Percentiles rank a stretch among this genome's conserved stretches.
Conservation (phyloP, 2,797 vertebrate species). For the Psittacula echo region DNA sequence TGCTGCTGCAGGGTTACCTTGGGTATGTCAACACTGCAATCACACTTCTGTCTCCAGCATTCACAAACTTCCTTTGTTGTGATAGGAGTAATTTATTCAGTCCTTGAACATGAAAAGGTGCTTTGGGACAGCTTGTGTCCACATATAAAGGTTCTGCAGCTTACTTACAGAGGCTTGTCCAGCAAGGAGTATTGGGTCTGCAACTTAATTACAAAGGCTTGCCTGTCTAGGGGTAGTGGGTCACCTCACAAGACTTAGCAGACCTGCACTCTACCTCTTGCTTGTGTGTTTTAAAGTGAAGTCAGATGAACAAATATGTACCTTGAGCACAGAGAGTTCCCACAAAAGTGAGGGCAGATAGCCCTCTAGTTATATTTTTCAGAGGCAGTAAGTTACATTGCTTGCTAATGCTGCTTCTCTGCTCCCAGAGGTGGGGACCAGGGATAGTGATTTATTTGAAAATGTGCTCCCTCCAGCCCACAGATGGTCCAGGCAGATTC, state of each 20-base stretch:
- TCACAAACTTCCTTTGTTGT: neutral
- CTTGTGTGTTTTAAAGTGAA: neutral
- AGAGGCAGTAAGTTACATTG: neutral
- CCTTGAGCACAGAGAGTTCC: neutral
- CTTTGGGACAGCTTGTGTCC: neutral
- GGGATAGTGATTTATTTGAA: conserved; percentile 30
- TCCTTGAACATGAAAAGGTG: neutral
- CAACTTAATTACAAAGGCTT: neutral
- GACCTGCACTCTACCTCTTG: neutral
- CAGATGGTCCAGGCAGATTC: conserved; percentile 31
- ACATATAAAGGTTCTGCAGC: neutral
- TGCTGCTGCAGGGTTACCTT: neutral
- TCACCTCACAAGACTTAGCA: neutral
- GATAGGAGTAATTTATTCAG: neutral
- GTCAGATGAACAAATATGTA: neutral
- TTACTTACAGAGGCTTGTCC: neutral
- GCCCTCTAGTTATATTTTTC: neutral
- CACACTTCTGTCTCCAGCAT: neutral
- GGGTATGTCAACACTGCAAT: neutral
- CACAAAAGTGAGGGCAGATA: neutral
- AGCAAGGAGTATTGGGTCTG: neutral
- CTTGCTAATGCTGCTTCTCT: conserved; percentile 2
- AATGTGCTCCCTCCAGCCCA: conserved; percentile 28
- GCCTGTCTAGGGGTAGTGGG: neutral
- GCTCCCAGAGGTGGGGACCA: neutral